These are phyloP conservation scores for Hybognathus amarus DNA, from an alignment of 2,797 vertebrate species.

Conservation along the genomic window DNA sequence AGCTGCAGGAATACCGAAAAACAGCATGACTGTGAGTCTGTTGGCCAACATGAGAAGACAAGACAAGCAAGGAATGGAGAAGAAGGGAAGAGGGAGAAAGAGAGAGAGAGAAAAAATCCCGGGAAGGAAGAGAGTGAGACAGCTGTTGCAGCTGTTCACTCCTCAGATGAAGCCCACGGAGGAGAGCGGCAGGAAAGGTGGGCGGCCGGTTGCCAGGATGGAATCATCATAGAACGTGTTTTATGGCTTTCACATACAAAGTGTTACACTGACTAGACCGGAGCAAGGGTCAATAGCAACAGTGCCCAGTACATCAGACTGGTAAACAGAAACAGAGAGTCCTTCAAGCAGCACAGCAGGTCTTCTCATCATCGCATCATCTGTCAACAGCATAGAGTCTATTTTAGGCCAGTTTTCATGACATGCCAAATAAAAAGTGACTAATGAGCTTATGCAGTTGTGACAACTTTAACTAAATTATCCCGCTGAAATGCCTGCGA, in stretches of 20 bases:
- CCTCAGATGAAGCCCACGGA: conserved; percentile 64
- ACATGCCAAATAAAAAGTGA: conserved; percentile 53
- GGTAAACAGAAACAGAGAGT: conserved; percentile 52
- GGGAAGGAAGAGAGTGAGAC: conserved; percentile 68
- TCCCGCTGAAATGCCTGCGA: not conserved
- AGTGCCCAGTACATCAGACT: conserved; percentile 47
- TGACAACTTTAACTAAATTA: not conserved
- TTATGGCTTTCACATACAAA: conserved; percentile 68
- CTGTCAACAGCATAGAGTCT: conserved; percentile 28
- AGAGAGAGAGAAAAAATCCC: conserved; percentile 50
- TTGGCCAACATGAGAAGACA: not conserved
- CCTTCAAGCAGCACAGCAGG: conserved; percentile 28
- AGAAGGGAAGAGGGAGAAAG: conserved; percentile 51
- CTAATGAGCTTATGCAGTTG: conserved; percentile 13
- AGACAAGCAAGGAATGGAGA: conserved; percentile 20
- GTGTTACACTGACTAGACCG: conserved; percentile 41
- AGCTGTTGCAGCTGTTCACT: conserved; percentile 79
- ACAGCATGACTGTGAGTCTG: not conserved
- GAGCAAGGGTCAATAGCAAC: conserved; percentile 55
- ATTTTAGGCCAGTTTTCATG: conserved; percentile 31
- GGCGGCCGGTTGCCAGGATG: conserved; percentile 64
- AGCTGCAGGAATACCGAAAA: conserved; percentile 12
- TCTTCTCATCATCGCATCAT: conserved; percentile 46
- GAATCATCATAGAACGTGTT: conserved; percentile 69
- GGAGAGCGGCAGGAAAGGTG: conserved; percentile 61